Conservation (phyloP, 2,113 vertebrate genomes). For the Stictonetta naevosa region DNA sequence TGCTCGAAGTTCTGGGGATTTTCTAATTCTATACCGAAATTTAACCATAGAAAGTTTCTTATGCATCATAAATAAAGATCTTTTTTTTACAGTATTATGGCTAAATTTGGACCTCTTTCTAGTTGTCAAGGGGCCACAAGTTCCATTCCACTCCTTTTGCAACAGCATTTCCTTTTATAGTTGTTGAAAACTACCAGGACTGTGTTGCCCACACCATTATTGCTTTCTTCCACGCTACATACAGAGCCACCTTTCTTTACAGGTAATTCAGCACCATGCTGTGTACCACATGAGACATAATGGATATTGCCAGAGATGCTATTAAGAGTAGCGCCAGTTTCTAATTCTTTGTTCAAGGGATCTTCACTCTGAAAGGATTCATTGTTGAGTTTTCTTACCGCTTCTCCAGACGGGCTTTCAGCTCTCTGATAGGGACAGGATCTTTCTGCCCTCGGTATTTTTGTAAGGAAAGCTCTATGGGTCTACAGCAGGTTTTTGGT, state of each 20-base stretch:
- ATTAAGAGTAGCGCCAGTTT: conserved; percentile 22
- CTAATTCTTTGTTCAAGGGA: conserved; percentile 57
- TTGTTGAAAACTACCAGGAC: conserved; percentile 69
- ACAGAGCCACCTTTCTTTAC: conserved; percentile 53
- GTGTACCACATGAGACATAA: background rate
- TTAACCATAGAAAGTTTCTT: conserved; percentile 83
- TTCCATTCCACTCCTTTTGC: conserved; percentile 70
- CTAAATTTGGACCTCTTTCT: conserved; percentile 74
- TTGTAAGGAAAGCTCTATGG: conserved; percentile 15
- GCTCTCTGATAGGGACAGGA: background rate
- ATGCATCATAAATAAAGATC: conserved; percentile 83
- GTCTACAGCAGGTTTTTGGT: background rate
- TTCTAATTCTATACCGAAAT: conserved; percentile 77
- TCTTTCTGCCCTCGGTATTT: conserved; percentile 37
- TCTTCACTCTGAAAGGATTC: conserved; percentile 37
- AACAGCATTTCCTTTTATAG: conserved; percentile 73
- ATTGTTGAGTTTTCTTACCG: conserved; percentile 36
- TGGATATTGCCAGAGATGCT: conserved; percentile 31
- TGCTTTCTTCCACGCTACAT: background rate
- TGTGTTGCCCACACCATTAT: conserved; percentile 48
- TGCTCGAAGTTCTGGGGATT: conserved; percentile 74
- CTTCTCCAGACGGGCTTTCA: background rate
- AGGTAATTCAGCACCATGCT: conserved; percentile 57
- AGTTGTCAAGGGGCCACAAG: conserved; percentile 61
- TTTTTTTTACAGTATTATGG: conserved; percentile 76